Evolutionary conservation across 2,888 invertebrate species (phyloP).

Genomic region (Argynnis bischoffii): DNA sequence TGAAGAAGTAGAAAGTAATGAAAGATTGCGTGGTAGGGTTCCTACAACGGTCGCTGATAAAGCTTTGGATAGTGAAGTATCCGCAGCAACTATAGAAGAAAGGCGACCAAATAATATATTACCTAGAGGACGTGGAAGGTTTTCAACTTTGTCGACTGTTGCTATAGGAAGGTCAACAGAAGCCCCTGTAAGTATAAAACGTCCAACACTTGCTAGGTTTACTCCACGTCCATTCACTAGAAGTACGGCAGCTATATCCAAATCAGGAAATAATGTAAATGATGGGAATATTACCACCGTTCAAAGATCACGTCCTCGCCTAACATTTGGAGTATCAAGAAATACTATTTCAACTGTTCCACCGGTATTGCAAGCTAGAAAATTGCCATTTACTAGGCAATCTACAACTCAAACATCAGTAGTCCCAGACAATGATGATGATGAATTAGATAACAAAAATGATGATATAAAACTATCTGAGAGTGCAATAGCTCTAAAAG

Average conservation of each 20-base stretch:
- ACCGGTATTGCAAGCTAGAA: conserved; percentile 55
- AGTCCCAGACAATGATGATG: conserved; percentile 50
- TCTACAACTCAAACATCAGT: conserved; percentile 56
- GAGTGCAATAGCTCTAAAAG: conserved; percentile 75
- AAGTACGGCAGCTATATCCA: conserved; percentile 43
- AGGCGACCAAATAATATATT: conserved; percentile 55
- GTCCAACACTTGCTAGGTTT: conserved; percentile 68
- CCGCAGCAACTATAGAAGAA: conserved; percentile 69
- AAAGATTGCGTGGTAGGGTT: conserved; percentile 51
- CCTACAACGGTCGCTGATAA: conserved; percentile 54
- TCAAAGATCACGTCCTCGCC: conserved; percentile 53
- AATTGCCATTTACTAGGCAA: conserved; percentile 58
- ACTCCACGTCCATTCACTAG: conserved; percentile 72
- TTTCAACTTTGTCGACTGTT: conserved; percentile 60
- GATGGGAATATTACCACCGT: conserved; percentile 41
- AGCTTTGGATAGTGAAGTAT: conserved; percentile 65
- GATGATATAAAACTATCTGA: conserved; percentile 77
- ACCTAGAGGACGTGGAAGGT: conserved; percentile 67
- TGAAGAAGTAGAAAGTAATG: conserved; percentile 48
- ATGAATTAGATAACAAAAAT: conserved; percentile 60
- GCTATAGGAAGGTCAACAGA: conserved; percentile 49
- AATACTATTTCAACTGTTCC: conserved; percentile 45
- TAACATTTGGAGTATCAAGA: conserved; percentile 56
- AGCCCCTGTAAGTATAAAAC: conserved; percentile 50
- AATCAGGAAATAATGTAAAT: conserved; percentile 44